Conservation (phyloP, 1,140 invertebrate genomes). For the Uloborus diversus region DNA sequence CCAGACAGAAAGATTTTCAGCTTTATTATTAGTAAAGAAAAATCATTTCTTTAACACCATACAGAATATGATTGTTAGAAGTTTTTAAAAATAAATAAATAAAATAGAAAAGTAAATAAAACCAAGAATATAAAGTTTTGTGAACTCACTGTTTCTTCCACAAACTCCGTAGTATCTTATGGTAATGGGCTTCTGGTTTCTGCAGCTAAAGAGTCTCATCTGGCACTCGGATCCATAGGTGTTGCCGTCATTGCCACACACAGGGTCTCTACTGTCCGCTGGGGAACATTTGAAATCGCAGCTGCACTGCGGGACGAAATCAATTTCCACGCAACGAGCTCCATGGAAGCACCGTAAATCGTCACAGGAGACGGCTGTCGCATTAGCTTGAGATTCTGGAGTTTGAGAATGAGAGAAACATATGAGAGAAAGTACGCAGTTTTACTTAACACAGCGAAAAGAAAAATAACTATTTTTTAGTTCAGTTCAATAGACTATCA, state of each 20-base stretch:
- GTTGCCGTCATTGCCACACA: conserved; percentile 83
- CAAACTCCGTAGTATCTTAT: conserved; percentile 79
- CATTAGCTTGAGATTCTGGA: conserved; percentile 53
- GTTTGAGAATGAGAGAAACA: neutral
- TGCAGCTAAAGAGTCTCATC: conserved; percentile 78
- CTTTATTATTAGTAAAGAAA: too few species aligned
- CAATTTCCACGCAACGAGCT: conserved; percentile 78
- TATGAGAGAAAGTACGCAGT: neutral
- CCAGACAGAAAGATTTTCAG: too few species aligned
- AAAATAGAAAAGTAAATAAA: too few species aligned
- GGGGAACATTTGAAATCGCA: conserved; percentile 63
- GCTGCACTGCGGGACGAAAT: conserved; percentile 72
- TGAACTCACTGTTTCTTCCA: too few species aligned
- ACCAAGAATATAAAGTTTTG: too few species aligned
- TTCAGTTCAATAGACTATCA: too few species aligned
- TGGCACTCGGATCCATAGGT: conserved; percentile 82
- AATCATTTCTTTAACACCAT: too few species aligned
- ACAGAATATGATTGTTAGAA: too few species aligned
- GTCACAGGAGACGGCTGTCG: conserved; percentile 73
- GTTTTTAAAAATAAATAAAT: too few species aligned
- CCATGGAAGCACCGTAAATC: conserved; percentile 84
- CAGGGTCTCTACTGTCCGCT: conserved; percentile 67
- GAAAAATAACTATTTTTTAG: neutral
- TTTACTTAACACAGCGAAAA: neutral
- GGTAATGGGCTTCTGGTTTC: conserved; percentile 82